phyloP scores from a whole-genome alignment of 2,797 vertebrate genomes.

The Chrysolophus pictus region DNA sequence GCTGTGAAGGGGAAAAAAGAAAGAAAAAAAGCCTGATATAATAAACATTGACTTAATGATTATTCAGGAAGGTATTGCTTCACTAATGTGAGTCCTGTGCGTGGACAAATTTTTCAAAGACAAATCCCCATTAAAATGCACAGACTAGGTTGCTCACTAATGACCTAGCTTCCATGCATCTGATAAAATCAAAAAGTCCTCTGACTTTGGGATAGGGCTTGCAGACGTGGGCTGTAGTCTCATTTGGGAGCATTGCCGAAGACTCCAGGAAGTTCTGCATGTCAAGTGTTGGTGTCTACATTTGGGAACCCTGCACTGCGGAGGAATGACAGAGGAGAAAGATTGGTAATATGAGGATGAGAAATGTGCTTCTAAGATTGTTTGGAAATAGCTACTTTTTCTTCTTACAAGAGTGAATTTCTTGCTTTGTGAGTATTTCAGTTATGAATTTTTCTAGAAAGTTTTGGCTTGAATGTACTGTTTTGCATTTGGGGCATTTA shows the following conservation, averaged over 20 bases:
- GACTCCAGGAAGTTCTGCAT: not conserved
- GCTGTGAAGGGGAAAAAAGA: not conserved
- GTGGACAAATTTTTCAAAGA: not conserved
- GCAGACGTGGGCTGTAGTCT: not conserved
- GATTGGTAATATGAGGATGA: not conserved
- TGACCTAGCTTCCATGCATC: not conserved
- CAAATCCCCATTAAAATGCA: constrained; percentile 46
- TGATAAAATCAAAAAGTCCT: constrained; percentile 53
- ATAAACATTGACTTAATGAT: not conserved
- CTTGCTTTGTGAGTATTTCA: constrained; percentile 41
- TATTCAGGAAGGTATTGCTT: constrained; percentile 65
- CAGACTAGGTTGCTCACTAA: constrained; percentile 47
- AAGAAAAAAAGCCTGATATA: not conserved
- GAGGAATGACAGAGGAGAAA: not conserved
- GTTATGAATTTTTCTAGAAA: not conserved
- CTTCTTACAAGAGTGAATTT: not conserved
- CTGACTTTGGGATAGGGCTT: not conserved
- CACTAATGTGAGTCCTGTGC: not conserved
- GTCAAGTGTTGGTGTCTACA: not conserved
- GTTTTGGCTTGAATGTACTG: not conserved
- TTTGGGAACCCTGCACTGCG: not conserved
- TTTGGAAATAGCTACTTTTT: constrained; percentile 16
- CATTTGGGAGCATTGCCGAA: not conserved
- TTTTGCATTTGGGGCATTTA: not conserved
- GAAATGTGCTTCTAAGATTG: not conserved